phyloP scores from a whole-genome alignment of 2,888 invertebrate genomes.

The Phrixothrix hirtus region DNA sequence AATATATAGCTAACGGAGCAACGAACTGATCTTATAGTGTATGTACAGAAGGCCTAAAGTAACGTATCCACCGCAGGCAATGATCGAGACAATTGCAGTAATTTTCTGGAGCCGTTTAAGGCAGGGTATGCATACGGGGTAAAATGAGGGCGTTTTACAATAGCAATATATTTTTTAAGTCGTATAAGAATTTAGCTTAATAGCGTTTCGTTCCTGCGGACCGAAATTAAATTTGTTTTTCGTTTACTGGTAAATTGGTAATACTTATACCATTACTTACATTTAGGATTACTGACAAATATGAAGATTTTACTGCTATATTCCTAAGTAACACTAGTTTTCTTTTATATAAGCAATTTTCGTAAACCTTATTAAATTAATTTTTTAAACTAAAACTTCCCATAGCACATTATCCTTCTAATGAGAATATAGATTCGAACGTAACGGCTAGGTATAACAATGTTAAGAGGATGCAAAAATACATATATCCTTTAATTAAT shows the following conservation, averaged over 20 bases:
- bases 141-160: constrained; percentile 40
- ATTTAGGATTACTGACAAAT: constrained; percentile 16
- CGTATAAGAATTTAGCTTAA: constrained; percentile 51
- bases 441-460: too few relatives aligned
- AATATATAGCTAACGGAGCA: constrained; percentile 52
- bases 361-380: too few relatives aligned
- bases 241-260: constrained; percentile 31
- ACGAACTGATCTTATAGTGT: constrained; percentile 34
- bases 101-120: constrained; percentile 51
- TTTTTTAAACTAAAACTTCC: too few relatives aligned
- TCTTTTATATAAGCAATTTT: too few relatives aligned
- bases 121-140: constrained; percentile 37
- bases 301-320: constrained; percentile 18
- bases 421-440: too few relatives aligned
- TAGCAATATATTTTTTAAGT: constrained; percentile 51
- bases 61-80: constrained; percentile 47
- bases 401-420: too few relatives aligned
- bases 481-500: too few relatives aligned
- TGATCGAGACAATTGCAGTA: constrained; percentile 56
- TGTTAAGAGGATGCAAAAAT: too few relatives aligned
- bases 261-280: constrained; percentile 26
- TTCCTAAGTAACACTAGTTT: too few relatives aligned
- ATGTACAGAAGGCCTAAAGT: constrained; percentile 35
- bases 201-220: constrained; percentile 50
- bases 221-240: constrained; percentile 51